Base-by-base conservation (phyloP, 1,140 invertebrate genomes). In the Pogonus chalceus region DNA sequence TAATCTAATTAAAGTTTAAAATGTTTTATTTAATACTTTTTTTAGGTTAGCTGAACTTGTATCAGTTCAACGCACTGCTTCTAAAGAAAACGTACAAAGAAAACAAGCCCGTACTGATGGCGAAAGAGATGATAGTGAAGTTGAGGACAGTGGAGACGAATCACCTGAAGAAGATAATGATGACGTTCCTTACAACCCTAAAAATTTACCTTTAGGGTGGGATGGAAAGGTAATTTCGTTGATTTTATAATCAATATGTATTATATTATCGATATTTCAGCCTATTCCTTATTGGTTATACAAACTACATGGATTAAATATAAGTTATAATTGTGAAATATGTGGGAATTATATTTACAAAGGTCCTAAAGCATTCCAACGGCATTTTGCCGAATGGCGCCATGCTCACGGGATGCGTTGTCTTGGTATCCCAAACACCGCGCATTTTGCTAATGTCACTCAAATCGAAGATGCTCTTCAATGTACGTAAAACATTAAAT, bases 331-430 rank as follows among this genome's bases (percentile, higher is more conserved):
- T 56, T 99, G 97, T 72, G 97, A 99, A 73, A 99, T 99, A 56
- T 99, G 97, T 74, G 97, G 96, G n/a, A 99, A 99, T 74, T 96
- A 90, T 63, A 93, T 90, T 0, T 99, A 99, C 72, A 96, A 98
- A 74, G 97, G 97, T 1, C 97, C 97, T 0, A 99, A 99, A 73
- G 96, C 96, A n/a, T 99, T 99, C 70, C 96, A 99, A 70, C 79
- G 93, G 50, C 97, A 99, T 76, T 99, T 99, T 78, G 94, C 96
- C 1, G 96, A 99, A 74, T 99, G 97, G 96, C 77, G 97, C 51
- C 97, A 99, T 75, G 96, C 97, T 23, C 96, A 99, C 73, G 96
- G 96, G 16, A 99, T 99, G 96, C 75, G 94, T 3, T 99, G 97
- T 73, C 77, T 99, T 1, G 95, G 96, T 4, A 99, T 99, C 63